Conservation (phyloP, 2,888 invertebrate species). For the Strigamia crassipes region DNA sequence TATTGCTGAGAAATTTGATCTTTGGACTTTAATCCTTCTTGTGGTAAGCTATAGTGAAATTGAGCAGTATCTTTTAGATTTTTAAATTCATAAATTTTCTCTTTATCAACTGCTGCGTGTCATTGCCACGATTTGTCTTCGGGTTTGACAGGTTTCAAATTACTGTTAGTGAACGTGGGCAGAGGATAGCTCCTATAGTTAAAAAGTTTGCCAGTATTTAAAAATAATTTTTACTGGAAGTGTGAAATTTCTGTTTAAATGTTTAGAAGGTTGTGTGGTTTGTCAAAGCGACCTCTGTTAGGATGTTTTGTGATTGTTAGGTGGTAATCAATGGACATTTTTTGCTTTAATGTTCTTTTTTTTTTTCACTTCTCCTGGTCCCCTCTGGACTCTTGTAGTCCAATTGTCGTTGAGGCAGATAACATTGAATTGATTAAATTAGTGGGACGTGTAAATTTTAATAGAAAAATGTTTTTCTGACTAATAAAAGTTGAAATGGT, state of each 20-base stretch:
- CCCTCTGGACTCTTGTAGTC: neutral
- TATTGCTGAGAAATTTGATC: neutral
- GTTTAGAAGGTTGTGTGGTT: no score
- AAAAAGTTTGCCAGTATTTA: neutral
- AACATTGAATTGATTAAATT: neutral
- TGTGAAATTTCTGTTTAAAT: no score
- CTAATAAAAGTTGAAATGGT: no score
- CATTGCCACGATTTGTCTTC: conserved; percentile 10
- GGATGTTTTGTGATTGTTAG: no score
- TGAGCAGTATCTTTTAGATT: neutral
- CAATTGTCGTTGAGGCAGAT: neutral
- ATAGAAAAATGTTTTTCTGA: neutral
- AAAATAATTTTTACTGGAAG: no score
- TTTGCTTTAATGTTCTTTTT: neutral
- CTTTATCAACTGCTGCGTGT: neutral
- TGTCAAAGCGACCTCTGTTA: no score
- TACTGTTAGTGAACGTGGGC: neutral
- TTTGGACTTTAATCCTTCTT: neutral
- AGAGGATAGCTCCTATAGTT: neutral
- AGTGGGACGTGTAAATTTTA: neutral
- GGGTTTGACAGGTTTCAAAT: neutral
- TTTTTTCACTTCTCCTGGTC: neutral
- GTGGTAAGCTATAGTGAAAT: neutral
- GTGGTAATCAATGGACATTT: no score
- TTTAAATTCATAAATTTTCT: neutral